These are phyloP conservation scores for Anaspis maculata DNA, from an alignment of 2,888 invertebrate genomes.

Conservation along the genomic window DNA sequence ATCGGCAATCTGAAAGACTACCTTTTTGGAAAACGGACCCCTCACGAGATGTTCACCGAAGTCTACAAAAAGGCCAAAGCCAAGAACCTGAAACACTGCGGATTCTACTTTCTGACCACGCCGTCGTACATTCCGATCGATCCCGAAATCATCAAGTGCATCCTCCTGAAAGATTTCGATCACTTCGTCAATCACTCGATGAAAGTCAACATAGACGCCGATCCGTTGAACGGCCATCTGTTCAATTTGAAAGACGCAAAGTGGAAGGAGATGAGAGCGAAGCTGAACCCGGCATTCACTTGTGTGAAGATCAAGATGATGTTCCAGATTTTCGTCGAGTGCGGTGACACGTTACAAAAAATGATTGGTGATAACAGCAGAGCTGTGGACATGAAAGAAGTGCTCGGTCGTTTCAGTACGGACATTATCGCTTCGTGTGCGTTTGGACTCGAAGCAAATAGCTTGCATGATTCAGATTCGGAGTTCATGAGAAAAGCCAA, in stretches of 20 bases:
- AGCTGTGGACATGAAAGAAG: too few relatives aligned
- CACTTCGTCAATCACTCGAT: conserved; percentile 53
- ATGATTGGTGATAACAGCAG: conserved; percentile 36
- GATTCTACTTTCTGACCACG: conserved; percentile 40
- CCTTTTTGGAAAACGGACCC: background rate
- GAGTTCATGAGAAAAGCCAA: too few relatives aligned
- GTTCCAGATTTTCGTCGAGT: conserved; percentile 49
- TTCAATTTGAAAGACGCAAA: conserved; percentile 35
- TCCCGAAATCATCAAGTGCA: too few relatives aligned
- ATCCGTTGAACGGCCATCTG: conserved; percentile 49
- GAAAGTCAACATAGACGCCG: conserved; percentile 47
- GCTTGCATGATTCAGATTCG: too few relatives aligned
- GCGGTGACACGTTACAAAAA: conserved; percentile 43
- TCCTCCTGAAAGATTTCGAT: conserved; percentile 45
- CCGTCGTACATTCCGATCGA: too few relatives aligned
- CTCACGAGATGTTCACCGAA: background rate
- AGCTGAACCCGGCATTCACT: conserved; percentile 55
- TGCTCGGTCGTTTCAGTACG: too few relatives aligned
- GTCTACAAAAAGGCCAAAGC: conserved; percentile 13
- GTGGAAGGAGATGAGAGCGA: too few relatives aligned
- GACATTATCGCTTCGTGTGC: too few relatives aligned
- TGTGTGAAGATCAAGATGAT: conserved; percentile 55
- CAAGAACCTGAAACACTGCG: conserved; percentile 11
- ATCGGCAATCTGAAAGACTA: conserved; percentile 6
- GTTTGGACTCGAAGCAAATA: too few relatives aligned